A percentile compares a stretch with the other conserved stretches of the same genome.
These are phyloP conservation scores for Oophaga sylvatica DNA, from an alignment of 2,797 vertebrate species.

Conservation along the genomic window DNA sequence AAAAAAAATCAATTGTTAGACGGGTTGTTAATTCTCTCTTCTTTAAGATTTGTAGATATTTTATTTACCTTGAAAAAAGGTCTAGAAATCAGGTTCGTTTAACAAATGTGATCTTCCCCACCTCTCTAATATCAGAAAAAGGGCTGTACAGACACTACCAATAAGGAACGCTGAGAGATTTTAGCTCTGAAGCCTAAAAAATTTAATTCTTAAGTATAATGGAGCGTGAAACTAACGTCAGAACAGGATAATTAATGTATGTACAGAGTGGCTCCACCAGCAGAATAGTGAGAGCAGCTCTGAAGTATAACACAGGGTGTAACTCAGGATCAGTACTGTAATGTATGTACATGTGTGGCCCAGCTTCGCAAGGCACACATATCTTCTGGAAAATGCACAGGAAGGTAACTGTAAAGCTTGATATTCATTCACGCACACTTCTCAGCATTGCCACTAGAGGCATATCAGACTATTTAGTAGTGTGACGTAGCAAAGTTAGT, in stretches of 20 bases:
- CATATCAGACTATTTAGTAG: too few species aligned
- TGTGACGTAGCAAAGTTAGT: too few species aligned
- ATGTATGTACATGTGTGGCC: too few species aligned
- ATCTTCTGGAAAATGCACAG: too few species aligned
- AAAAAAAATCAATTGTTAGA: neutral
- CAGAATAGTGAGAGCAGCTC: too few species aligned
- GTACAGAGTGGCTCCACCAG: too few species aligned
- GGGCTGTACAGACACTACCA: neutral
- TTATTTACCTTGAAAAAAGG: neutral
- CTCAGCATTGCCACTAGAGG: too few species aligned
- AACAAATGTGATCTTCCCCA: neutral
- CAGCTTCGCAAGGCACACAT: too few species aligned
- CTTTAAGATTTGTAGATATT: neutral
- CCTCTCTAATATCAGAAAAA: neutral
- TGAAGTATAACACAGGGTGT: neutral
- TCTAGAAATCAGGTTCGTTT: neutral
- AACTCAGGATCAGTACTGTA: neutral
- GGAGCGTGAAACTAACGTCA: too few species aligned
- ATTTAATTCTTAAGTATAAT: neutral
- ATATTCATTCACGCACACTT: too few species aligned
- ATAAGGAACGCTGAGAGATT: neutral
- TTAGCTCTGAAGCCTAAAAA: neutral
- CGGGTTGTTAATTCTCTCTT: neutral
- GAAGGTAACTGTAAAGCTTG: too few species aligned
- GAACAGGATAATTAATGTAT: too few species aligned